Percentiles rank a stretch among this genome's conserved stretches.
phyloP scores from a whole-genome alignment of 2,888 invertebrate genomes.

The Tetramorium bicarinatum region DNA sequence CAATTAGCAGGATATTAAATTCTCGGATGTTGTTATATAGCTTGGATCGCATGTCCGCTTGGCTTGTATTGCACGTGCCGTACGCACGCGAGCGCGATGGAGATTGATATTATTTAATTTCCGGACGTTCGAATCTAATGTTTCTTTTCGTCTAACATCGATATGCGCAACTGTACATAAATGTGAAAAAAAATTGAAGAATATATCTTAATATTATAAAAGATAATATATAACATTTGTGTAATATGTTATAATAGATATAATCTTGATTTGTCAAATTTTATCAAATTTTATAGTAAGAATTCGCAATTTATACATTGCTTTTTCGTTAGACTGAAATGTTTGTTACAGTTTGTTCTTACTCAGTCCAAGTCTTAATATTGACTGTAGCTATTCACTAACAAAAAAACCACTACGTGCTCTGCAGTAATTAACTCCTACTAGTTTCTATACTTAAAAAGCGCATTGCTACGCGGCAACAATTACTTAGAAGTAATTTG shows the following conservation, averaged over 20 bases:
- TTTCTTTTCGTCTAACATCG: neutral
- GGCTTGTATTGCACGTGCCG: neutral
- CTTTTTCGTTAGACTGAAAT: constrained; percentile 1
- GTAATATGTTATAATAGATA: neutral
- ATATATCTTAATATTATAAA: neutral
- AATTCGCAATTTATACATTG: constrained; percentile 19
- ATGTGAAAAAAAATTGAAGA: neutral
- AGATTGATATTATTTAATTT: constrained; percentile 48
- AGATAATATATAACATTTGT: neutral
- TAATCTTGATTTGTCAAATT: neutral
- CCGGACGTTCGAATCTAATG: constrained; percentile 2
- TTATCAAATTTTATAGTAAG: neutral
- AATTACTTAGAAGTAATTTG: constrained; percentile 29
- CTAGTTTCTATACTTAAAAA: constrained; percentile 16
- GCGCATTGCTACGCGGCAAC: constrained; percentile 2
- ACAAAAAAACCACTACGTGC: constrained; percentile 43
- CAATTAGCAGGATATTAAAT: constrained; percentile 52
- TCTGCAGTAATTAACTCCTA: constrained; percentile 28
- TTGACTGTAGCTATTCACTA: constrained; percentile 13
- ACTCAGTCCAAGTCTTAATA: constrained; percentile 20
- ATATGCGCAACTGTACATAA: neutral
- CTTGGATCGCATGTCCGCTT: constrained; percentile 12
- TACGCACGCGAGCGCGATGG: constrained; percentile 1
- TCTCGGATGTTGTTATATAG: neutral
- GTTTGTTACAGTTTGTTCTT: constrained; percentile 1